Percentiles rank a stretch among this genome's conserved stretches.
Conservation (phyloP, 1,140 invertebrate species). For the Rhysida immarginata region DNA sequence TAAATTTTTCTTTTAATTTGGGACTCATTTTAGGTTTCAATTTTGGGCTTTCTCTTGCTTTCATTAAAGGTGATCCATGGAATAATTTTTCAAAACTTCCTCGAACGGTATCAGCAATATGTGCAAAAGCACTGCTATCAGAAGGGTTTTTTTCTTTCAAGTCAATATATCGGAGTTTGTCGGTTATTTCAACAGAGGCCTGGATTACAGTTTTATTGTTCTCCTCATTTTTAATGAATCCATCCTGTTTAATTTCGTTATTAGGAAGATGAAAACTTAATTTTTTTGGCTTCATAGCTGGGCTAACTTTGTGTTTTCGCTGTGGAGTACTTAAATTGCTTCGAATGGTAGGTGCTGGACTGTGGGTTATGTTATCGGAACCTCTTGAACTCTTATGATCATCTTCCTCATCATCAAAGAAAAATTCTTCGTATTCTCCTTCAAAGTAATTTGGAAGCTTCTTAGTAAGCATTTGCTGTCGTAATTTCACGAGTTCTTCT, state of each 20-base stretch:
- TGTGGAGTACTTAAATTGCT: conserved; percentile 4
- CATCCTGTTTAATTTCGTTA: neutral
- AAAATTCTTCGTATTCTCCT: conserved; percentile 5
- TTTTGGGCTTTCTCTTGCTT: neutral
- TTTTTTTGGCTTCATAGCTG: conserved; percentile 3
- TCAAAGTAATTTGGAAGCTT: conserved; percentile 5
- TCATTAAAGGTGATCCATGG: neutral
- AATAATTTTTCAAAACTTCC: conserved; percentile 4
- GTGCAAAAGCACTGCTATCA: neutral
- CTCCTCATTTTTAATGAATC: too few relatives aligned
- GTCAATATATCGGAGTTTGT: neutral
- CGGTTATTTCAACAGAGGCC: too few relatives aligned
- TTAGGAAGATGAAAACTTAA: neutral
- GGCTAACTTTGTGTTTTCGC: conserved; percentile 5
- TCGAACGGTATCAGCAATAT: neutral
- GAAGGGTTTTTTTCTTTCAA: too few relatives aligned
- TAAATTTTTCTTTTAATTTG: neutral
- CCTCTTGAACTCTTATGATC: conserved; percentile 3
- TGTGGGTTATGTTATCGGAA: neutral
- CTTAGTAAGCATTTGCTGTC: neutral
- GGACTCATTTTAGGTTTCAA: neutral
- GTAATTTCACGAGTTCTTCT: conserved; percentile 4
- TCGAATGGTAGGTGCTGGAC: conserved; percentile 1
- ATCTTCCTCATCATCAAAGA: conserved; percentile 5
- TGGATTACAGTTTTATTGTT: too few relatives aligned